Evolutionary conservation across 1,140 invertebrate species (phyloP).

Genomic region (Mylabris phalerata): DNA sequence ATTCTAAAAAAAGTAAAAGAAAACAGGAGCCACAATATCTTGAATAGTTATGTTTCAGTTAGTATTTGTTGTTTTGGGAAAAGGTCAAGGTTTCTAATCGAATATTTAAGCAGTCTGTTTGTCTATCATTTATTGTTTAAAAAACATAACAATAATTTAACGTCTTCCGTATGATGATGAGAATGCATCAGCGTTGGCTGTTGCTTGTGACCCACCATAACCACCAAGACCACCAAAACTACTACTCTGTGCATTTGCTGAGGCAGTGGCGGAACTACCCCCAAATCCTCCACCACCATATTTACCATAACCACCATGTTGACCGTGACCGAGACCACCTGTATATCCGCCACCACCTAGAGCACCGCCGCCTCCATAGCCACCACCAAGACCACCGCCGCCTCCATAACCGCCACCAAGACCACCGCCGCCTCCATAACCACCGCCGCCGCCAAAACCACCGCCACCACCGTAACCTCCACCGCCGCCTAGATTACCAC

Average conservation of each 20-base stretch:
- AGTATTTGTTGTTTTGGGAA: too few species aligned
- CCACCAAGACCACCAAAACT: conserved; percentile 2
- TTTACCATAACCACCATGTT: background rate
- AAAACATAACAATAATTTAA: background rate
- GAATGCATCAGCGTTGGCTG: background rate
- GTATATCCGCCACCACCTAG: background rate
- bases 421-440: background rate
- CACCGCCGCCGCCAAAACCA: conserved; percentile 2
- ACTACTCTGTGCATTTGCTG: conserved; percentile 1
- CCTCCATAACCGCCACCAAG: background rate
- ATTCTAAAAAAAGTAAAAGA: too few species aligned
- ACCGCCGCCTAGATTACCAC: background rate
- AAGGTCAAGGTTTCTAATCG: too few species aligned
- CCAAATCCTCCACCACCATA: background rate
- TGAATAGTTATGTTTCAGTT: too few species aligned
- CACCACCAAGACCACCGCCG: too few species aligned
- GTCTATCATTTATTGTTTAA: too few species aligned
- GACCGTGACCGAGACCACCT: background rate
- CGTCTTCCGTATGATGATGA: conserved; percentile 2
- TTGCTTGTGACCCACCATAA: conserved; percentile 2
- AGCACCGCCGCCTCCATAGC: too few species aligned
- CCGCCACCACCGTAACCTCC: background rate
- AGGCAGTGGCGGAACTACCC: background rate
- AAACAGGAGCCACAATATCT: too few species aligned
- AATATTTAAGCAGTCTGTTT: too few species aligned